Base-by-base conservation (phyloP, 2,797 vertebrate species). In the Acridotheres tristis region DNA sequence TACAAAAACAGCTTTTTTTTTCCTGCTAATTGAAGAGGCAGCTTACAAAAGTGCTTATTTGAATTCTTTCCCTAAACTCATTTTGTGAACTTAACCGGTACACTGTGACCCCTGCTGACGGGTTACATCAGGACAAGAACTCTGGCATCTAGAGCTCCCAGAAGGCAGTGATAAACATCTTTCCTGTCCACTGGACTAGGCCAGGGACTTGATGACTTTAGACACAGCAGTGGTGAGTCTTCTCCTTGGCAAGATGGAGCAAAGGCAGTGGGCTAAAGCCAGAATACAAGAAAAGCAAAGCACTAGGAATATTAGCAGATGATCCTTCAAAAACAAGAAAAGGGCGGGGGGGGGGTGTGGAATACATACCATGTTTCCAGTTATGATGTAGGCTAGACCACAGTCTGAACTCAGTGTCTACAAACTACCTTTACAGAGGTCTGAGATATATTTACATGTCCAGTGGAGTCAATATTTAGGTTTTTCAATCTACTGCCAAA, bases 281-380 rank as follows among this genome's bases (percentile, higher is more conserved):
- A 85, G 53, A 95, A 65, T 4, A 61, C 14, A 47, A 34, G 26
- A 76, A 47, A 57, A 79, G 32, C 16, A 74, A 80, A 91, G 8
- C 7, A 7, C 21, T 57, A 1, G 11, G 21, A 55, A 50, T 55
- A 54, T 54, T 16, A 61, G 55, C 7, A 18, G 6, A 54, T 40
- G 17, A 27, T 19, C 12, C 20, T 23, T 45, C 48, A 78, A 62
- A 48, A 10, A 45, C n/a, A 85, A 48, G 16, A 69, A 54, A 65
- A 66, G 5, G 7, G 8, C 5, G 8, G 26, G 2, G 55, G 8
- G 54, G 0, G 1, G 17, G 4, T 5, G 0, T 3, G 5, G 12
- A 9, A 11, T 5, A 1, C 7, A 5, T 26, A 38, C 18, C 2
- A 4, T 16, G 12, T 54, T 75, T 57, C 30, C 36, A 53, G 18